Evolutionary conservation across 2,113 vertebrate species (phyloP).

Genomic region (Tympanuchus pallidicinctus): DNA sequence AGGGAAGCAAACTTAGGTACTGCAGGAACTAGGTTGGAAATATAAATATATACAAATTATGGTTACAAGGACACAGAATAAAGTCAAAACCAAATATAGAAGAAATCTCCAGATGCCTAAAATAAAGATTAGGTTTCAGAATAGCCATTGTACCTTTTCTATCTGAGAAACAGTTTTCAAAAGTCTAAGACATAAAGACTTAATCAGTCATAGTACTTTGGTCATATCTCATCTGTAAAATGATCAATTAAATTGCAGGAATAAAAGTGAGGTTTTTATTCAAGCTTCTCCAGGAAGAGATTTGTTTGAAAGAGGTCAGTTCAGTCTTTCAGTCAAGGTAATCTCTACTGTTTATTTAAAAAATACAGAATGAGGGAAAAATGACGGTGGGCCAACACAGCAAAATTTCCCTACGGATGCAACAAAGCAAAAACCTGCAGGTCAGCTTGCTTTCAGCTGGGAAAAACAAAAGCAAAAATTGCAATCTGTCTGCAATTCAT

Average conservation of each 20-base stretch:
- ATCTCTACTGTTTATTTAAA: conserved; percentile 33
- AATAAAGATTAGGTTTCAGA: background rate
- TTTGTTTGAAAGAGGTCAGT: conserved; percentile 50
- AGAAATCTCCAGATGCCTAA: background rate
- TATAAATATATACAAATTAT: background rate
- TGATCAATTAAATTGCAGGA: background rate
- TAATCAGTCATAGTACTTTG: background rate
- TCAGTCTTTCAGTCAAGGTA: conserved; percentile 33
- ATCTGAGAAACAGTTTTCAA: background rate
- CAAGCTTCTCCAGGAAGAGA: conserved; percentile 19
- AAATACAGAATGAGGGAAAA: background rate
- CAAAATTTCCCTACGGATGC: background rate
- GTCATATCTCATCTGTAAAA: background rate
- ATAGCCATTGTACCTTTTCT: background rate
- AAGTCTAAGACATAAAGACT: background rate
- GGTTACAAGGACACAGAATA: background rate
- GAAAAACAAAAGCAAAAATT: conserved; percentile 24
- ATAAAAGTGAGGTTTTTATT: conserved; percentile 5
- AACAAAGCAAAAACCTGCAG: conserved; percentile 19
- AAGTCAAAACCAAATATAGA: background rate
- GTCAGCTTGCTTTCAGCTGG: conserved; percentile 33
- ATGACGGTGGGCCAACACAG: background rate
- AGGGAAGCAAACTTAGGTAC: background rate
- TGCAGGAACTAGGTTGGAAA: background rate
- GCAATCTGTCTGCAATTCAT: conserved; percentile 53